Base-by-base conservation (phyloP, 1,140 invertebrate species). In the Leptinotarsa undecemlineata region DNA sequence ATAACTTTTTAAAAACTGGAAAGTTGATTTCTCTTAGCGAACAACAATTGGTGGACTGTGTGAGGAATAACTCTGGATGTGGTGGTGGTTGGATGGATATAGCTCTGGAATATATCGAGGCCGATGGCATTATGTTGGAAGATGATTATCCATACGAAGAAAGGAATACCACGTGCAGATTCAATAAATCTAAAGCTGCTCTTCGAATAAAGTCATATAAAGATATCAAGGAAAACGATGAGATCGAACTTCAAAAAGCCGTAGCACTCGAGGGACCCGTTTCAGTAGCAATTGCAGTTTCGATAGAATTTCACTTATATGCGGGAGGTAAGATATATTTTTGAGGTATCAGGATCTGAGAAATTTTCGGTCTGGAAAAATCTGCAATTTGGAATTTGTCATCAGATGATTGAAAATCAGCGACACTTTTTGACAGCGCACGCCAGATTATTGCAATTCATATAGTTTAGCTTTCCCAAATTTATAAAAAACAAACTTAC, bases 41-140 rank as follows among this genome's bases (percentile, higher is more conserved):
- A 51, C 72, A 87, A 77, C 3, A 80, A 82, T 48, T 78, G 81
- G 76, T 74, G 3, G 72, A 74, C 26, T 74, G 72, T 48, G 66
- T 64, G 11, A 13, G 1, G 6, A 14, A 48, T 21, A 68, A 74
- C n/a, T 0, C 4, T 11, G 72, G 72, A 15, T 74, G 72, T 47
- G n/a, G 1, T 2, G 72, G 72, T 42, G 72, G 72, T 13, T 21
- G 63, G 15, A 67, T 67, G 62, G 20, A 48, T 17, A 13, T 1
- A n/a, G 68, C 60, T 23, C 63, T 60, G 42, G 60, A 71, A 15
- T 74, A 63, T 23, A 42, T 74, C 19, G 15, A 4, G n/a, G 26
- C 8, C 15, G 1, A 67, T 20, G 72, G 72, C n/a, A 57, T 74
- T 57, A 23, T 20, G 47, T 26, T 11, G 19, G 64, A 74, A 61